Base-by-base conservation (phyloP, 2,888 invertebrate species). In the Drosophila antonietae region DNA sequence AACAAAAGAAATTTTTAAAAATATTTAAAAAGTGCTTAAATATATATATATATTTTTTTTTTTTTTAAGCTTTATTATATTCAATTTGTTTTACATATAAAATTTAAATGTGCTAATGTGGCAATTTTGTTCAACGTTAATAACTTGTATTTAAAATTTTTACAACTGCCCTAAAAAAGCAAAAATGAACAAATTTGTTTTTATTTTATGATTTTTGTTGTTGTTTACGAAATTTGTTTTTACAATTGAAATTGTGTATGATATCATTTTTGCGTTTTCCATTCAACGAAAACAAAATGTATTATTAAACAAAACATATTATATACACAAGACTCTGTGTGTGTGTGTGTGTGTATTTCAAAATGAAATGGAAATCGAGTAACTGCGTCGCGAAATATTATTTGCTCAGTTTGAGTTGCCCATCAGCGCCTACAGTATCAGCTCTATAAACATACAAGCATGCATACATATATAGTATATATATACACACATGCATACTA, bases 291-390 rank as follows among this genome's bases (percentile, higher is more conserved):
- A 75, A 76, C 44, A 62, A 70, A 62, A 61, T 62, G 65, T 56
- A 61, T 66, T 58, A 73, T 75, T 60, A 37, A 56, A 61, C 65
- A 60, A 68, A 60, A 43, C 33, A 64, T 68, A 53, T 70, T 61
- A 58, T 70, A 58, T 44, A 23, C 55, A 44, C 23, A 37, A 20
- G 6, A 41, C 39, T 67, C 12, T 65, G 31, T 51, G n/a, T 18
- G 28, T 41, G 41, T 18, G 28, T 41, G 41, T 68, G 28, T 46
- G 58, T 43, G 39, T 14, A 64, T 77, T 77, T 68, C 43, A 68
- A 80, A 77, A 81, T 68, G 58, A 72, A 85, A 86, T 83, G 84
- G 69, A 87, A 83, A 83, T 81, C 84, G 59, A 83, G 69, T 81
- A 81, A 83, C 83, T 88, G 84, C 83, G 88, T 63, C 83, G 83